These are phyloP conservation scores for Drosophila kikkawai DNA, from an alignment of 1,140 invertebrate species.

Conservation along the genomic window DNA sequence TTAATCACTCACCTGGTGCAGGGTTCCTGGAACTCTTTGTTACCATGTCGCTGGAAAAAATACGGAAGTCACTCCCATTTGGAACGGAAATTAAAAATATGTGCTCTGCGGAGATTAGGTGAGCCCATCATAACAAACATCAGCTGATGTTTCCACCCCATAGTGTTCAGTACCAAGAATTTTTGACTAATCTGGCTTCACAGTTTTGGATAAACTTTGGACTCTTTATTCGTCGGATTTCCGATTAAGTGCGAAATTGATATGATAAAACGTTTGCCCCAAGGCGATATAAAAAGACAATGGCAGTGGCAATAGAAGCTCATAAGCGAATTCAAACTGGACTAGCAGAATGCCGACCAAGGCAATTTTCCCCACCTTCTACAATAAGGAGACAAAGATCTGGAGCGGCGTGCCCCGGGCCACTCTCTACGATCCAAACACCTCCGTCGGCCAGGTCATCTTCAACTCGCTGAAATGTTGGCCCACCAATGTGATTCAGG, in stretches of 20 bases:
- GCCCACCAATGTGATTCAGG: slow-evolving; percentile 57
- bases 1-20: slow-evolving; percentile 12
- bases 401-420: slow-evolving; percentile 49
- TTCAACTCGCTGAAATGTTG: slow-evolving; percentile 33
- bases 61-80: slow-evolving; percentile 14
- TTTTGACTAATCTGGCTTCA: slow-evolving; percentile 6
- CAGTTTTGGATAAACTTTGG: slow-evolving; percentile 39
- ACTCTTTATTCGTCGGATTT: not conserved
- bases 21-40: slow-evolving; percentile 6
- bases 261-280: slow-evolving; percentile 11
- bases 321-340: slow-evolving; percentile 33
- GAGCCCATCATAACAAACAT: slow-evolving; percentile 5
- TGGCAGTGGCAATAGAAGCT: not conserved
- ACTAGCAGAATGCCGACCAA: slow-evolving; percentile 54
- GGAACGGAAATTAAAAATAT: slow-evolving; percentile 45
- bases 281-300: slow-evolving; percentile 54
- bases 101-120: slow-evolving; percentile 16
- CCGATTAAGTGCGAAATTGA: slow-evolving; percentile 11
- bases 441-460: slow-evolving; percentile 41
- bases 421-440: slow-evolving; percentile 33
- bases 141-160: slow-evolving; percentile 38
- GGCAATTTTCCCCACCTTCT: slow-evolving; percentile 57
- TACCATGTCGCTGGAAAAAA: slow-evolving; percentile 1
- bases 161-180: not conserved
- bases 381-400: slow-evolving; percentile 55